Conservation (phyloP, 2,797 vertebrate species). For the Rhyacichthys aspro region DNA sequence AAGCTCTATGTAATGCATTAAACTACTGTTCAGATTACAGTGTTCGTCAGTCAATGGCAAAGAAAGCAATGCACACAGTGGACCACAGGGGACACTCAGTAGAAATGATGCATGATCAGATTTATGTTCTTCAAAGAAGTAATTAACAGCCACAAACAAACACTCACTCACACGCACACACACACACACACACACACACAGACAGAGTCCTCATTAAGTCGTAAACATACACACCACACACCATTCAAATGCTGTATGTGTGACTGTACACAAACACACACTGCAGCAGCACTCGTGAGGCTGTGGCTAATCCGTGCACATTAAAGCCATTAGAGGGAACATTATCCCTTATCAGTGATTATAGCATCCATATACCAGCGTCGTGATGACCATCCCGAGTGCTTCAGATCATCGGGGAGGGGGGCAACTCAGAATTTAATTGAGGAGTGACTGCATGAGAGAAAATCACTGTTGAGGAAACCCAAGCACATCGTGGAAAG, state of each 20-base stretch:
- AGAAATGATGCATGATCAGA: not conserved
- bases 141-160: not conserved
- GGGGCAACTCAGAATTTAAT: constrained; percentile 19
- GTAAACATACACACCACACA: constrained; percentile 9
- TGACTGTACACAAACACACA: not conserved
- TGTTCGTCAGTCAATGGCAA: no score
- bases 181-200: constrained; percentile 5
- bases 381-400: constrained; percentile 19
- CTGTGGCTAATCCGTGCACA: constrained; percentile 44
- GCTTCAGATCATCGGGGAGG: constrained; percentile 25
- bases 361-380: constrained; percentile 28
- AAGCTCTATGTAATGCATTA: no score
- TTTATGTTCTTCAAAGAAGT: not conserved
- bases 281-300: constrained; percentile 2
- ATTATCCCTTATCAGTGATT: constrained; percentile 45
- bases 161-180: constrained; percentile 9
- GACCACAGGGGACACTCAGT: not conserved
- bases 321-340: constrained; percentile 54
- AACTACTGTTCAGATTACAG: no score
- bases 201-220: constrained; percentile 1
- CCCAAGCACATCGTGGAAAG: constrained; percentile 16
- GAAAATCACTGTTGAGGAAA: constrained; percentile 22
- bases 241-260: not conserved
- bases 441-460: constrained; percentile 9
- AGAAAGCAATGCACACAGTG: not conserved